phyloP scores from a whole-genome alignment of 2,113 vertebrate genomes.

The Bothrops jararaca region DNA sequence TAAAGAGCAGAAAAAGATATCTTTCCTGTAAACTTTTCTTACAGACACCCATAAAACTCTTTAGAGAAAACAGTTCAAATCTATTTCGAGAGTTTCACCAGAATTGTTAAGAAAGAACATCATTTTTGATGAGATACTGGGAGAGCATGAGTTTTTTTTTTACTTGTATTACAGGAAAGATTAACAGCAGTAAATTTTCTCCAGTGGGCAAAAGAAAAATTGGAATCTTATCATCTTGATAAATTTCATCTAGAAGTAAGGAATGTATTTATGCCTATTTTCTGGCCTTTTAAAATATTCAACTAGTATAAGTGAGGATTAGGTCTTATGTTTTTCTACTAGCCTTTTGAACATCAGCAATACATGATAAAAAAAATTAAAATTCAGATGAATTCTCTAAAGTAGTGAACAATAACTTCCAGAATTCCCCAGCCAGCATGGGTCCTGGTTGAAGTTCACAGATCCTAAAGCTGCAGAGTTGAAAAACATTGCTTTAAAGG shows the following conservation, averaged over 20 bases:
- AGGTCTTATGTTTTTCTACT: background rate
- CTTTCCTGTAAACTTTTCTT: background rate
- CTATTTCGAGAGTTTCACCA: background rate
- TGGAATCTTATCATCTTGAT: background rate
- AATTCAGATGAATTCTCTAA: background rate
- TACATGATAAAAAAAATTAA: background rate
- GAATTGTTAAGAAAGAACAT: constrained; percentile 3
- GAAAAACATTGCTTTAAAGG: background rate
- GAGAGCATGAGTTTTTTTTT: background rate
- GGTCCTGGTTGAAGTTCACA: background rate
- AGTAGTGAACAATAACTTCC: background rate
- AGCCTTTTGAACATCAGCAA: background rate
- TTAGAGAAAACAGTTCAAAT: background rate
- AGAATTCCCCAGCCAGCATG: background rate
- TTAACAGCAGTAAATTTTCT: background rate
- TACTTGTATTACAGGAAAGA: background rate
- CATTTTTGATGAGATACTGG: background rate
- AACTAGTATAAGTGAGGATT: background rate
- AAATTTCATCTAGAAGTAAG: background rate
- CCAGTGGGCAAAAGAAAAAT: background rate
- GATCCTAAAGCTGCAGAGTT: background rate
- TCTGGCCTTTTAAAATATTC: background rate
- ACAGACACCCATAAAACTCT: background rate
- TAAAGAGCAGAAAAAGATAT: background rate
- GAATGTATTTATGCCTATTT: background rate